Percentiles rank a stretch among this genome's conserved stretches.
These are phyloP conservation scores for Characodon lateralis DNA, from an alignment of 2,797 vertebrate genomes.

Conservation along the genomic window DNA sequence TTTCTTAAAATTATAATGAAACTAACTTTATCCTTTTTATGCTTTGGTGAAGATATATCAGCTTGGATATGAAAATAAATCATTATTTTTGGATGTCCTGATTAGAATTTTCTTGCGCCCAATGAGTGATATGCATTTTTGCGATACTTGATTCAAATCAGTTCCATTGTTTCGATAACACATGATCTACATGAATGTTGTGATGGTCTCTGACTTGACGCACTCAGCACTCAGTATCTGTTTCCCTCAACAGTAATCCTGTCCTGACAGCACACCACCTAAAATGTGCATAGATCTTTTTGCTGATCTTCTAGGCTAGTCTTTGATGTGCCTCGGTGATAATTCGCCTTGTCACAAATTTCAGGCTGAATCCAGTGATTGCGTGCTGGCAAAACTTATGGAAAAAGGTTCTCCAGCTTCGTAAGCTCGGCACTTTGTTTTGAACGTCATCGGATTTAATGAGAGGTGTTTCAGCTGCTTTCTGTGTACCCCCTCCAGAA, in stretches of 20 bases:
- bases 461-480: neutral
- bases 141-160: neutral
- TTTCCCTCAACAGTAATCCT: neutral
- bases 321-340: too few relatives aligned
- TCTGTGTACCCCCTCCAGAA: neutral
- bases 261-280: too few relatives aligned
- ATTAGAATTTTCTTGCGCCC: neutral
- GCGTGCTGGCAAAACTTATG: neutral
- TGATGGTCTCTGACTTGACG: neutral
- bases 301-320: too few relatives aligned
- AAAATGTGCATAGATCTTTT: too few relatives aligned
- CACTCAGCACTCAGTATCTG: neutral
- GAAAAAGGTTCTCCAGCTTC: neutral
- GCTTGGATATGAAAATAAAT: neutral
- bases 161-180: neutral
- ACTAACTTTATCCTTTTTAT: neutral
- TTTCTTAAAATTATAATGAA: neutral
- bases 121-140: neutral
- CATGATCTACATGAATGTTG: neutral
- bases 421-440: neutral
- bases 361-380: neutral
- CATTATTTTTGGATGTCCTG: neutral
- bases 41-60: neutral
- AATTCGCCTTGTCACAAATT: too few relatives aligned
- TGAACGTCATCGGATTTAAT: neutral